Evolutionary conservation across 1,140 invertebrate genomes (phyloP), one percentile per base, ranked within the genome.

Genomic region (Galleria mellonella): DNA sequence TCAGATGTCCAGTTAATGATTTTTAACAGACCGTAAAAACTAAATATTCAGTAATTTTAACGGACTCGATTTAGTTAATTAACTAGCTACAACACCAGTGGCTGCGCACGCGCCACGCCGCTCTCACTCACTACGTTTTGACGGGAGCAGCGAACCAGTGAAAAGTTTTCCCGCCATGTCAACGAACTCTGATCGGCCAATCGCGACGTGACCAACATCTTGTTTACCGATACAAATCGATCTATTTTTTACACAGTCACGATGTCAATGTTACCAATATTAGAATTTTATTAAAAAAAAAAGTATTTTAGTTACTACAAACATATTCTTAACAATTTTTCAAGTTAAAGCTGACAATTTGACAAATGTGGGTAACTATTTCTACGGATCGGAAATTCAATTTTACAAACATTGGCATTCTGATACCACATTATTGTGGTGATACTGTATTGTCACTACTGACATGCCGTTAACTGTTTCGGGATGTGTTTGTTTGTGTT

Each of bases 181-280:
- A 69, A 63, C 55, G 72, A 76, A 65, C 72, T 48, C 50, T 13
- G 17, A 40, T 48, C 56, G 47, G 56, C 63, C 74, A 68, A 74
- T 72, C 48, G 63, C 62, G 43, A 56, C 59, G 40, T 50, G 53
- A 53, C 57, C 63, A 47, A 62, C 62, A 55, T 58, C 50, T 55
- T 62, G 54, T 72, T 63, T 70, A 66, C 67, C 72, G 72, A 70
- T 60, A 74, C 72, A 65, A 76, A 81, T 74, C 58, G 57, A 60
- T 59, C 55, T 55, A 66, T 64, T 76, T 73, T 51, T 59, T 55
- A 23, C 17, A 23, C 6, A 57, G 62, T 63, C 75, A 74, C 64
- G 59, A 62, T 53, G 35, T 4, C 35, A 37, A 37, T n/a, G 14
- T 17, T 37, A 23, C 17, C 44, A 52, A 44, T 46, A 45, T 11